A percentile compares a stretch with the other conserved stretches of the same genome.
phyloP scores from a whole-genome alignment of 2,113 vertebrate genomes.

The Calyptomena viridis region DNA sequence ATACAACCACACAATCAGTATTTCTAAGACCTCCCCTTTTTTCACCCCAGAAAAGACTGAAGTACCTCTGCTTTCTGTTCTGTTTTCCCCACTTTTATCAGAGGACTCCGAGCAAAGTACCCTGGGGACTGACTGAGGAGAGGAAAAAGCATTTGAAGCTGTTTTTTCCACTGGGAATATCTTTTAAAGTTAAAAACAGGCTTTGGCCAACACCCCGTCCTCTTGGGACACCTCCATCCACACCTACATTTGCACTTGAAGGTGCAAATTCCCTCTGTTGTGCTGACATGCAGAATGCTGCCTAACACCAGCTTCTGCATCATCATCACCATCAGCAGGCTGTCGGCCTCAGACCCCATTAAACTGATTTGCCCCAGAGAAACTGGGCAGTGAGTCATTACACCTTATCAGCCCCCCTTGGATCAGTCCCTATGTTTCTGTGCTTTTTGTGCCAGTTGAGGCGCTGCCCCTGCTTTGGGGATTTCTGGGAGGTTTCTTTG shows the following conservation, averaged over 20 bases:
- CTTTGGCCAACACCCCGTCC: no score
- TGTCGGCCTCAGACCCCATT: neutral
- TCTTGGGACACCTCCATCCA: neutral
- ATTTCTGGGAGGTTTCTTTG: neutral
- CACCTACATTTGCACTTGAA: neutral
- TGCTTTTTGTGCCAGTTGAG: neutral
- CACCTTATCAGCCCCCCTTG: neutral
- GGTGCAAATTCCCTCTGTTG: neutral
- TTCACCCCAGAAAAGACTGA: neutral
- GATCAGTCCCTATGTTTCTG: fast-evolving
- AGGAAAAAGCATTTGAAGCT: neutral
- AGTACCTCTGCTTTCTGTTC: neutral
- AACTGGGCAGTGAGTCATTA: neutral
- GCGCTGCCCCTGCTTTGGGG: neutral
- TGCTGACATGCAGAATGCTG: neutral
- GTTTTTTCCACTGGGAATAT: neutral
- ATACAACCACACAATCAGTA: neutral
- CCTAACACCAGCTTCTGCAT: neutral
- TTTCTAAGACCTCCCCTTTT: neutral
- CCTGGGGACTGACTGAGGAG: fast-evolving
- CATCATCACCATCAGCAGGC: no score
- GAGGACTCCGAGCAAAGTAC: neutral
- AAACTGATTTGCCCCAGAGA: neutral
- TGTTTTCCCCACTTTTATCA: neutral
- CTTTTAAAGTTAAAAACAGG: neutral